Conservation (phyloP, 2,797 vertebrate species). For the Xerus rutilus region DNA sequence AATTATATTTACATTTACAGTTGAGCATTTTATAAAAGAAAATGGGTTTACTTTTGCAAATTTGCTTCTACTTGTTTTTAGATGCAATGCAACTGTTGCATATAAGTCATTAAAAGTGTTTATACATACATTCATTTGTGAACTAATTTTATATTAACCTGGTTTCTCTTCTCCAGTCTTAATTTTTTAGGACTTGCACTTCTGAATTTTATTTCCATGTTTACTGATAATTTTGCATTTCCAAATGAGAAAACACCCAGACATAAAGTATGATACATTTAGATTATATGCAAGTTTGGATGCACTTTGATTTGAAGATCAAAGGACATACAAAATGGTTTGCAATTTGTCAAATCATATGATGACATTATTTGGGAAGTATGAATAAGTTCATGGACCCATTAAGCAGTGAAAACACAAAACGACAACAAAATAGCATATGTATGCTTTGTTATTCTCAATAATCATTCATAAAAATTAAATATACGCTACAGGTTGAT, state of each 20-base stretch:
- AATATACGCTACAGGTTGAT: not conserved
- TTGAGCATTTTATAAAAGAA: not conserved
- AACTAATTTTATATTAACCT: not conserved
- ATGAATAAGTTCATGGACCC: not conserved
- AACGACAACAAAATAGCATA: not conserved
- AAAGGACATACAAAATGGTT: not conserved
- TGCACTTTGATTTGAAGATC: not conserved
- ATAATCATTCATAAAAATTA: not conserved
- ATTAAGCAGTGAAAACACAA: not conserved
- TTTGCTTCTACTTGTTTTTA: not conserved
- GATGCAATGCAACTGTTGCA: not conserved
- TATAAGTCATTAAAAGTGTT: not conserved
- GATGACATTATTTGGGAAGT: not conserved
- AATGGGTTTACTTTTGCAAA: not conserved
- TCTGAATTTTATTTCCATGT: slow-evolving; percentile 6
- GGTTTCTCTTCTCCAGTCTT: not conserved
- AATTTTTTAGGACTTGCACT: not conserved
- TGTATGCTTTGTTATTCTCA: not conserved
- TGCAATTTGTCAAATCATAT: not conserved
- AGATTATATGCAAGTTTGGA: not conserved
- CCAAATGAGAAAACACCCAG: not conserved
- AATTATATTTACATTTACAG: not conserved
- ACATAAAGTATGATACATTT: not conserved
- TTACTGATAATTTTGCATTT: not conserved
- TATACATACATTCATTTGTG: not conserved